Percentiles rank a stretch among this genome's conserved stretches.
phyloP scores from a whole-genome alignment of 2,888 invertebrate species.

The Caenorhabditis macrosperma region DNA sequence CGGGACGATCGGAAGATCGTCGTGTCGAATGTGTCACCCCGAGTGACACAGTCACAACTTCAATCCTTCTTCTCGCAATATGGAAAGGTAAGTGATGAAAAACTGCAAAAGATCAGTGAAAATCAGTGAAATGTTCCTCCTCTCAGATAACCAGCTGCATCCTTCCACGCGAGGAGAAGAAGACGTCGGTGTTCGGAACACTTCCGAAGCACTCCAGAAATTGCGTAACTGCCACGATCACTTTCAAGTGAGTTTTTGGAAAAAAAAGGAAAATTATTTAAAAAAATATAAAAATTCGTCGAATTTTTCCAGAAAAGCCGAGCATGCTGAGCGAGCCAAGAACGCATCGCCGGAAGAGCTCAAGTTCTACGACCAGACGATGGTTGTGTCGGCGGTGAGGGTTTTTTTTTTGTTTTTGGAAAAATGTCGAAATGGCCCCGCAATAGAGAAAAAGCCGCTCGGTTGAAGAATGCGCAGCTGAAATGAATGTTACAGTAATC shows the following conservation, averaged over 20 bases:
- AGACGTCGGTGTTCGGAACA: conserved; percentile 74
- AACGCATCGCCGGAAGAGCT: conserved; percentile 76
- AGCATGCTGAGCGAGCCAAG: conserved; percentile 73
- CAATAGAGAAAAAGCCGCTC: no score
- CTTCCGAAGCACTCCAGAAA: conserved; percentile 72
- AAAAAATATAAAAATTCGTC: background rate
- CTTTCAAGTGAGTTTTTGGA: conserved; percentile 72
- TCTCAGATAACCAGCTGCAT: conserved; percentile 71
- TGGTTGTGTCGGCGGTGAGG: conserved; percentile 72
- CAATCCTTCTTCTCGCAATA: conserved; percentile 79
- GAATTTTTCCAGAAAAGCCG: conserved; percentile 59
- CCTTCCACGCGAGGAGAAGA: conserved; percentile 75
- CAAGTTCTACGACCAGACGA: conserved; percentile 78
- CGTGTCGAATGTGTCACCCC: conserved; percentile 77
- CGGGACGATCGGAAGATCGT: conserved; percentile 71
- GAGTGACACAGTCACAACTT: conserved; percentile 78
- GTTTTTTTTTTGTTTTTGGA: background rate
- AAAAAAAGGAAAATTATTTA: conserved; percentile 1
- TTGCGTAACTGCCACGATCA: conserved; percentile 74
- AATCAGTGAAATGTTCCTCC: background rate
- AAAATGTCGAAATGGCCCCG: background rate
- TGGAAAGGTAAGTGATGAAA: conserved; percentile 71
- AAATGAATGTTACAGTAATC: no score
- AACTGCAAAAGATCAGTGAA: background rate
- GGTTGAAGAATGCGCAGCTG: no score